Conservation (phyloP, 2,113 vertebrate genomes). For the Grammomys surdaster region DNA sequence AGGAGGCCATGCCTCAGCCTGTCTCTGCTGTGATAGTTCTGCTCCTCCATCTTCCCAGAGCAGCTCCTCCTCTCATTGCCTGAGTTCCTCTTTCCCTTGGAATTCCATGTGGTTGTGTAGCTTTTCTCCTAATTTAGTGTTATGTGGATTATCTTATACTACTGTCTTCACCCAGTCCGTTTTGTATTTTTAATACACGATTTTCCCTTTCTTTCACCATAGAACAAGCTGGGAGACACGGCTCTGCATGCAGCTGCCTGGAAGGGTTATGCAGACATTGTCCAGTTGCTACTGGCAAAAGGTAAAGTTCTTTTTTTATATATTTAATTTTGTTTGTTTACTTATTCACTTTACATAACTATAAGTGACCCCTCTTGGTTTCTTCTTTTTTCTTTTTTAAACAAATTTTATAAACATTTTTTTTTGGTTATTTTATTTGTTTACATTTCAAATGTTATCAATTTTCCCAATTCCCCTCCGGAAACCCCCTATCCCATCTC, state of each 20-base stretch:
- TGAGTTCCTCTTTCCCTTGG: neutral
- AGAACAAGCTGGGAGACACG: slow-evolving; percentile 99
- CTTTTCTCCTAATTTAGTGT: slow-evolving; percentile 17
- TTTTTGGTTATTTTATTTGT: no score
- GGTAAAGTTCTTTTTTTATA: slow-evolving; percentile 84
- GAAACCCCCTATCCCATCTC: no score
- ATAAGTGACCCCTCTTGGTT: no score
- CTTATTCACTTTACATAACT: no score
- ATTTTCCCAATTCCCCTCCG: no score
- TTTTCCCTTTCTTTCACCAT: slow-evolving; percentile 80
- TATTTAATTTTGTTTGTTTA: no score
- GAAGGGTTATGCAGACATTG: slow-evolving; percentile 99
- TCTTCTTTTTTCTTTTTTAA: no score
- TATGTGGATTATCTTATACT: neutral
- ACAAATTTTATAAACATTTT: no score
- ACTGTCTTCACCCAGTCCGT: neutral
- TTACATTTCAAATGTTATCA: no score
- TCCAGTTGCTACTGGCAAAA: slow-evolving; percentile 96
- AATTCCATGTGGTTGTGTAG: neutral
- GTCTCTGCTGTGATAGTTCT: neutral
- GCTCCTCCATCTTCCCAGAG: no score
- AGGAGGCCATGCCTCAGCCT: neutral
- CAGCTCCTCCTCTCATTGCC: neutral
- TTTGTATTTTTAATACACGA: slow-evolving; percentile 55
- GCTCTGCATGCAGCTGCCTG: slow-evolving; percentile 96